These are phyloP conservation scores for Heteractis magnifica DNA, from an alignment of 92 coral and sea anemone species.

Conservation along the genomic window DNA sequence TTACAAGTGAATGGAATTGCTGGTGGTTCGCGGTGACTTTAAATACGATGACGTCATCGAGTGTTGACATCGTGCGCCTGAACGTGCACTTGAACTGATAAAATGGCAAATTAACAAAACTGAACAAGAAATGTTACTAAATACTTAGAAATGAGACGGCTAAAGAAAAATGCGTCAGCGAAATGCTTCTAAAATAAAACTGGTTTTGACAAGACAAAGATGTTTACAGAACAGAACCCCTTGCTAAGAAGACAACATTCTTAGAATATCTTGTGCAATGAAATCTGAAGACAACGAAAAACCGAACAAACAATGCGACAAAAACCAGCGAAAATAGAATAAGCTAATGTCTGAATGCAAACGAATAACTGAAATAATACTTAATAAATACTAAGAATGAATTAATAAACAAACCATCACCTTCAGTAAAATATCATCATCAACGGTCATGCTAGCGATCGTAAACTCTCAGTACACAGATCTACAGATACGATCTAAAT, in stretches of 20 bases:
- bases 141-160: background rate
- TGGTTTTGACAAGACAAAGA: background rate
- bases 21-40: background rate
- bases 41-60: slow-evolving; percentile 1
- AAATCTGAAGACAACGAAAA: background rate
- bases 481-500: background rate
- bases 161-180: background rate
- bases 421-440: too few species aligned
- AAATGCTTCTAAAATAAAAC: background rate
- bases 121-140: background rate
- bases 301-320: background rate
- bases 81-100: background rate
- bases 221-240: slow-evolving; percentile 1
- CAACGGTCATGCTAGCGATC: too few species aligned
- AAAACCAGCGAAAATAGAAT: background rate
- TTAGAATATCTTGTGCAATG: background rate
- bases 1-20: background rate
- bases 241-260: background rate
- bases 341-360: too few species aligned
- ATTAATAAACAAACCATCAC: too few species aligned
- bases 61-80: background rate
- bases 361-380: too few species aligned
- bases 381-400: too few species aligned
- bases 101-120: background rate
- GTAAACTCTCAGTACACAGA: background rate